Evolutionary conservation across 2,113 vertebrate species (phyloP), one percentile per base, ranked within the genome.

Genomic region (Pseudolaguvia tuberculata): DNA sequence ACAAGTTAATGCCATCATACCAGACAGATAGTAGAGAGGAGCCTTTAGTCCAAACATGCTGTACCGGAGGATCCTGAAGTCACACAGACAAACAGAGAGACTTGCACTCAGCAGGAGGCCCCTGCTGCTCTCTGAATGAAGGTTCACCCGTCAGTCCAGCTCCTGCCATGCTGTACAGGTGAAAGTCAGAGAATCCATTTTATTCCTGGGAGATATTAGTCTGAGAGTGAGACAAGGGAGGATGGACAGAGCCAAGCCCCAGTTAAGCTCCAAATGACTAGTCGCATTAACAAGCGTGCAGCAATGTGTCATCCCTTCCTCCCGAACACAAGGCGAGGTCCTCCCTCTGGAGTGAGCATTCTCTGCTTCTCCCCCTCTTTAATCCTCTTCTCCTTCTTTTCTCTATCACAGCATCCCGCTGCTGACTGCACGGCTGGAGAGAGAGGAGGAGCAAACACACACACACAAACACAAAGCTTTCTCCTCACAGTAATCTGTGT

Each of bases 391-490:
- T 79, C 85, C 84, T 85, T 83, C 85, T 70, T 70, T 35, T 59
- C 29, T 70, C 75, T 77, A 77, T 71, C 48, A 71, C 84, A 87
- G 83, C 73, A 88, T 91, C 91, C 91, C 89, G 86, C 88, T 79
- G 87, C 88, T 82, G 90, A 91, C 87, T 90, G 86, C 84, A 83
- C 81, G 80, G 83, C 86, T 80, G 80, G 82, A 80, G 83, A 76
- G 75, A 79, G 70, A 80, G 70, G 62, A 78, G 53, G 29, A 66
- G 72, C 70, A 67, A 50, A 50, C 63, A 67, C 42, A 67, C 35
- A 62, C 58, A 62, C 31, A 61, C 29, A 80, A 66, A 61, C 53
- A 66, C 39, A 51, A 23, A 67, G 56, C 51, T 52, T 79, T 63
- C 72, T 70, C 72, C 78, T 45, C 45, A 53, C 70, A 50, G 31